These are phyloP conservation scores for Achlya flavicornis DNA, from an alignment of 2,888 invertebrate genomes.

Conservation along the genomic window DNA sequence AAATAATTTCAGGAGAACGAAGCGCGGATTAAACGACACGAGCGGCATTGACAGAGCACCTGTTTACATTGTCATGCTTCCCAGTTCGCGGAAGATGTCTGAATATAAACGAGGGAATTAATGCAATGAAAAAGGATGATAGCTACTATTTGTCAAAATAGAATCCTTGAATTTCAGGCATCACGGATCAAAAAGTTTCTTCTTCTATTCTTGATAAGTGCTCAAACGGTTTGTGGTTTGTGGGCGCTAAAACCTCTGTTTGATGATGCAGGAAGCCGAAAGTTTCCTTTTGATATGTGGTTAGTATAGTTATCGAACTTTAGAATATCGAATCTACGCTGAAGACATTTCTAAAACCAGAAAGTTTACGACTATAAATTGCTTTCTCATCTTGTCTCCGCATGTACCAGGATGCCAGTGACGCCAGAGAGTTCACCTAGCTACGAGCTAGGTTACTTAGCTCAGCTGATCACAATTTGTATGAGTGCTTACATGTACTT, in stretches of 20 bases:
- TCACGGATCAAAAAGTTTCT: constrained; percentile 62
- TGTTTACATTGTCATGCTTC: no score
- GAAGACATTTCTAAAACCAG: no score
- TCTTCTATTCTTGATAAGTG: constrained; percentile 66
- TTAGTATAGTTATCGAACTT: constrained; percentile 34
- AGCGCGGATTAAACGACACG: no score
- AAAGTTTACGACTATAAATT: no score
- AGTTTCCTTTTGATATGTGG: constrained; percentile 78
- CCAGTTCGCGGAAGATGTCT: no score
- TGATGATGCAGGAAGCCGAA: constrained; percentile 64
- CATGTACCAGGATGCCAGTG: constrained; percentile 67
- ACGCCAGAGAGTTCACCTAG: constrained; percentile 54
- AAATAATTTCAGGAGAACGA: no score
- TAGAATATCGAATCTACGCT: neutral
- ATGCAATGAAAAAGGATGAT: no score
- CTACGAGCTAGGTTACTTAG: constrained; percentile 66
- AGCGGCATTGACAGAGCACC: no score
- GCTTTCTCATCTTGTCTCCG: no score
- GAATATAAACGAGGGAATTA: no score
- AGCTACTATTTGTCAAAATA: constrained; percentile 25
- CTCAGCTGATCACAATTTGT: constrained; percentile 67
- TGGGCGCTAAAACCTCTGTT: constrained; percentile 73
- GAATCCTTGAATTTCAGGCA: constrained; percentile 62
- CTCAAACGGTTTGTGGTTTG: constrained; percentile 65
- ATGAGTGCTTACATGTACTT: constrained; percentile 77